These are phyloP conservation scores for Callinectes sapidus DNA, from an alignment of 2,888 invertebrate genomes.

Conservation along the genomic window DNA sequence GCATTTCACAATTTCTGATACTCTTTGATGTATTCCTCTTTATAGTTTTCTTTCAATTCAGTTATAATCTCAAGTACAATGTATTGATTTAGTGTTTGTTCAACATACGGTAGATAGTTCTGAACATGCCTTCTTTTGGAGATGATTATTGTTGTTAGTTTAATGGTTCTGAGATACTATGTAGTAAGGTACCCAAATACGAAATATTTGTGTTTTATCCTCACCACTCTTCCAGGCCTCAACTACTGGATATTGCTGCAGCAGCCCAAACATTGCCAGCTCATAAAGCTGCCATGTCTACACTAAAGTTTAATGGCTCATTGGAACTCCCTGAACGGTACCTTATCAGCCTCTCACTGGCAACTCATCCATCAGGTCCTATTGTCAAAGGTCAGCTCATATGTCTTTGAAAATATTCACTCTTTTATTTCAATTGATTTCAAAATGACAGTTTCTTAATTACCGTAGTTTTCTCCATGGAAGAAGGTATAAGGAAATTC, in stretches of 20 bases:
- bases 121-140: background rate
- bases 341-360: conserved; percentile 84
- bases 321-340: conserved; percentile 83
- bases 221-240: conserved; percentile 77
- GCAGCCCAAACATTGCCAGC: conserved; percentile 83
- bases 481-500: no score
- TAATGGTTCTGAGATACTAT: background rate
- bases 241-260: conserved; percentile 84
- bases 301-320: conserved; percentile 80
- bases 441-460: no score
- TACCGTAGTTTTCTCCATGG: no score
- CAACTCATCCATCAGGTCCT: conserved; percentile 81
- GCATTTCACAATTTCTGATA: background rate
- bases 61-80: background rate
- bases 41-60: background rate
- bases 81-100: no score
- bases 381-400: conserved; percentile 77
- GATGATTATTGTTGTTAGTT: background rate
- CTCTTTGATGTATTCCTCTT: background rate
- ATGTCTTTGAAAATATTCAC: background rate
- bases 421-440: no score
- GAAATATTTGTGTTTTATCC: background rate
- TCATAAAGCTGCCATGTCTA: conserved; percentile 83
- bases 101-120: background rate
- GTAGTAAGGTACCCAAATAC: background rate